Conservation (phyloP, 1,140 invertebrate genomes). For the Hirudo medicinalis region DNA sequence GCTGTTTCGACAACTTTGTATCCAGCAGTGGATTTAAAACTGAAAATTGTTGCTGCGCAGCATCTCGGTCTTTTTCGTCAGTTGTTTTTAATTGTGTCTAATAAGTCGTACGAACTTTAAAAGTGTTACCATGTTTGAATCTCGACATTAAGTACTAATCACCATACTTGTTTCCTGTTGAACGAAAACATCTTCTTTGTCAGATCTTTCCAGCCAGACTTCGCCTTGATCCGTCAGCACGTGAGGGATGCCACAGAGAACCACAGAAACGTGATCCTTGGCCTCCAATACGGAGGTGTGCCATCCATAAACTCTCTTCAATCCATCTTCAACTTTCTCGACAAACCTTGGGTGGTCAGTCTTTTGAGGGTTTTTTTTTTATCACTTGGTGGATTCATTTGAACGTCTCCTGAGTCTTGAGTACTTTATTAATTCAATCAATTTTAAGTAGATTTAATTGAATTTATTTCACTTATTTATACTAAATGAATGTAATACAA, state of each 20-base stretch:
- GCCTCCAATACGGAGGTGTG: slow-evolving; percentile 82
- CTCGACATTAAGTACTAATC: too few species aligned
- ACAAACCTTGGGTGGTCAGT: slow-evolving; percentile 46
- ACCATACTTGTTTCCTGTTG: too few species aligned
- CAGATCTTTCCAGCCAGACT: slow-evolving; percentile 82
- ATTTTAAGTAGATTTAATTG: not conserved
- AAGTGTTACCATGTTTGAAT: too few species aligned
- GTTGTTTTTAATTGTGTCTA: too few species aligned
- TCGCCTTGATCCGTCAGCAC: slow-evolving; percentile 83
- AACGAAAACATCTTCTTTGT: slow-evolving; percentile 22
- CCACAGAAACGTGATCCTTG: slow-evolving; percentile 63
- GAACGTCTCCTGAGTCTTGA: not conserved
- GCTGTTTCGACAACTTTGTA: too few species aligned
- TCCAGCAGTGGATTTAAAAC: too few species aligned
- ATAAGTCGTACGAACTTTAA: too few species aligned
- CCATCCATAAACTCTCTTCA: slow-evolving; percentile 85
- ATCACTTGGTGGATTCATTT: not conserved
- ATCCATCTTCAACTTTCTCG: slow-evolving; percentile 90
- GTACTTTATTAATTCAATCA: not conserved
- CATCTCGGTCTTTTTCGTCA: too few species aligned
- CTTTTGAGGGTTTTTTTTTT: not conserved
- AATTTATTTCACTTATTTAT: not conserved
- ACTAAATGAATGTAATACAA: not conserved
- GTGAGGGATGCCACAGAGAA: slow-evolving; percentile 65
- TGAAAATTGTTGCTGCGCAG: too few species aligned